phyloP scores from a whole-genome alignment of 2,888 invertebrate species.

The Pollenia labialis region DNA sequence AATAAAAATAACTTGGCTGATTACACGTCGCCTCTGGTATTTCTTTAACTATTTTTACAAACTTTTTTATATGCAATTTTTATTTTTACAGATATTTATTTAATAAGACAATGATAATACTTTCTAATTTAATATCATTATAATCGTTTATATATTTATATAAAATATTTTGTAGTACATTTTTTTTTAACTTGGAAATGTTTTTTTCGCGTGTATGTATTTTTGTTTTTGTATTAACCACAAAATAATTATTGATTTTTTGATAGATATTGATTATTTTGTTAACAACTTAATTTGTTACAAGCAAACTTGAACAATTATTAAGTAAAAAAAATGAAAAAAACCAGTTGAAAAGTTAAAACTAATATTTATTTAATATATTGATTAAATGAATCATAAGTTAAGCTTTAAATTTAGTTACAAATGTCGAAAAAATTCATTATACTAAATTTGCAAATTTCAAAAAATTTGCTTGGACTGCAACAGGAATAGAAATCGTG shows the following conservation, averaged over 20 bases:
- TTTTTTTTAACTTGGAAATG: neutral
- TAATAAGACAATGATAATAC: conserved; percentile 7
- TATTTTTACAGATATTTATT: neutral
- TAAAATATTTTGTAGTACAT: neutral
- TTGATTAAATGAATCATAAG: no score
- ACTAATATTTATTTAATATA: no score
- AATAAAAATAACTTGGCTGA: neutral
- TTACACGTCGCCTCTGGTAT: neutral
- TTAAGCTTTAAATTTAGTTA: no score
- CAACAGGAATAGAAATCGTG: no score
- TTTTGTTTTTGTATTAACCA: neutral
- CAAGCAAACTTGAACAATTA: no score
- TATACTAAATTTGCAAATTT: no score
- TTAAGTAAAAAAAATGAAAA: neutral
- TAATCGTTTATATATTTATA: conserved; percentile 9
- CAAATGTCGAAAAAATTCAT: no score
- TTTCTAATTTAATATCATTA: conserved; percentile 44
- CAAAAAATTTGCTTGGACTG: no score
- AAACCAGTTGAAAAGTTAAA: neutral
- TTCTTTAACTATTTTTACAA: neutral
- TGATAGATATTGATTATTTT: neutral
- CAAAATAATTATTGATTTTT: conserved; percentile 19
- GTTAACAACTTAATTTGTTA: conserved; percentile 14
- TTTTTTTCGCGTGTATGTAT: neutral
- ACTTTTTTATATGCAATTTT: neutral